Evolutionary conservation across 2,113 vertebrate genomes (phyloP).

Genomic region (Brachionichthys hirsutus): DNA sequence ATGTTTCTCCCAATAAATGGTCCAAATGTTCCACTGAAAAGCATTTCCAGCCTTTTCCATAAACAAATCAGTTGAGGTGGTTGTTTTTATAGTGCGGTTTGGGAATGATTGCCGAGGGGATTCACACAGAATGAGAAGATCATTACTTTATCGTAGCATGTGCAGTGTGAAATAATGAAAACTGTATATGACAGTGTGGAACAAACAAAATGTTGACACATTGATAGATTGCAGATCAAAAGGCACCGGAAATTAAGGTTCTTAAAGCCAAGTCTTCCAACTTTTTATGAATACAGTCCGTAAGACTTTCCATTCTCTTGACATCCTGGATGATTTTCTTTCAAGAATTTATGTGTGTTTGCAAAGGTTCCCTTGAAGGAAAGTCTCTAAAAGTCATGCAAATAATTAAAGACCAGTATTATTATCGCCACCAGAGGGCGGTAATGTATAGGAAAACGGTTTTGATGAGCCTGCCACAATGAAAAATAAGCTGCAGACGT

Average conservation of each 20-base stretch:
- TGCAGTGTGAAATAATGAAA: neutral
- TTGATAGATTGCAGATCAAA: neutral
- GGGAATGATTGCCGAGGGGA: neutral
- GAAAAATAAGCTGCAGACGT: slow-evolving; percentile 6
- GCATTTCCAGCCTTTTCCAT: slow-evolving; percentile 28
- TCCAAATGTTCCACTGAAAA: slow-evolving; percentile 11
- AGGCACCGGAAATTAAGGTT: neutral
- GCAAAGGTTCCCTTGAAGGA: slow-evolving; percentile 3
- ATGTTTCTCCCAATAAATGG: slow-evolving; percentile 15
- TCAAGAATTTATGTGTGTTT: neutral
- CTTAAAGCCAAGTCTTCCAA: neutral
- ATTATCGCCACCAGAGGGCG: slow-evolving; percentile 66
- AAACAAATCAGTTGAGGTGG: slow-evolving; percentile 21
- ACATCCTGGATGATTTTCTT: neutral
- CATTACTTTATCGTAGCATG: neutral
- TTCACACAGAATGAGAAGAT: slow-evolving; percentile 10
- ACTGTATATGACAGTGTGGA: neutral
- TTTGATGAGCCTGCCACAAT: neutral
- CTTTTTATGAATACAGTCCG: neutral
- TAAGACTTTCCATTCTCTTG: neutral
- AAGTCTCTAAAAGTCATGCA: neutral
- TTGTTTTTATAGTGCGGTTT: slow-evolving; percentile 12
- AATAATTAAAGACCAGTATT: neutral
- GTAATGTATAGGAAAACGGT: slow-evolving; percentile 29
- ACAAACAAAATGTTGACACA: neutral